A percentile compares a stretch with the other conserved stretches of the same genome.
Conservation (phyloP, 2,113 vertebrate species). For the Brienomyrus longianalis region DNA sequence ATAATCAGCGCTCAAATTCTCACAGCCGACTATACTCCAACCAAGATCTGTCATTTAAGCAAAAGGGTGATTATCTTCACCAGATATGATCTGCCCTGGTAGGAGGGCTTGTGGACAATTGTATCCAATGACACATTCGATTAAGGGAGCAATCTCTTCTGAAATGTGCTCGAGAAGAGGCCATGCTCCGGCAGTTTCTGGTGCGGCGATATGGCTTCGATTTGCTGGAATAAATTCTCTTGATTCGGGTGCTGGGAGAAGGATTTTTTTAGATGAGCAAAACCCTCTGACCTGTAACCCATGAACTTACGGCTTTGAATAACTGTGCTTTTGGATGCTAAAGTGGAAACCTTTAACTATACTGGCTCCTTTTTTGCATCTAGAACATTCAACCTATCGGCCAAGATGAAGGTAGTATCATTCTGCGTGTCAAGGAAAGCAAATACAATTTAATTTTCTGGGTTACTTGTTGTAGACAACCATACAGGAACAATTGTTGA, state of each 20-base stretch:
- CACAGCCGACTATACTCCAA: conserved; percentile 25
- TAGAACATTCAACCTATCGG: too few species aligned
- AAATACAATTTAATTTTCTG: too few species aligned
- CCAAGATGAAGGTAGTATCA: too few species aligned
- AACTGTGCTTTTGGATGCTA: background rate
- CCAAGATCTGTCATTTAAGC: conserved; percentile 16
- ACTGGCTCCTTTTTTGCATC: too few species aligned
- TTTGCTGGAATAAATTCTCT: conserved; percentile 31
- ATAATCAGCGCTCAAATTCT: background rate
- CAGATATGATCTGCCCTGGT: conserved; percentile 6
- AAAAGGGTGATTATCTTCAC: conserved; percentile 16
- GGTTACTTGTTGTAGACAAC: too few species aligned
- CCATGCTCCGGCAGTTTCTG: conserved; percentile 23
- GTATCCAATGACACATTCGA: background rate
- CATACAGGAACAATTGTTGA: too few species aligned
- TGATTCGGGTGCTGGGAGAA: conserved; percentile 18
- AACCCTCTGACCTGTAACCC: conserved; percentile 25
- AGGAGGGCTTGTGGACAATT: conserved; percentile 14
- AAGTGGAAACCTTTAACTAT: too few species aligned
- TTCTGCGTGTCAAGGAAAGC: too few species aligned
- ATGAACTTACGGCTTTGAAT: conserved; percentile 2
- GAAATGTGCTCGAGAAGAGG: conserved; percentile 26
- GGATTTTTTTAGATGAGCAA: conserved; percentile 19
- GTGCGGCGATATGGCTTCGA: conserved; percentile 28
- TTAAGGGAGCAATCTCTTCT: conserved; percentile 21